A percentile compares a stretch with the other conserved stretches of the same genome.
Evolutionary conservation across 2,888 invertebrate genomes (phyloP).

Genomic region (Ormyrus rosae): DNA sequence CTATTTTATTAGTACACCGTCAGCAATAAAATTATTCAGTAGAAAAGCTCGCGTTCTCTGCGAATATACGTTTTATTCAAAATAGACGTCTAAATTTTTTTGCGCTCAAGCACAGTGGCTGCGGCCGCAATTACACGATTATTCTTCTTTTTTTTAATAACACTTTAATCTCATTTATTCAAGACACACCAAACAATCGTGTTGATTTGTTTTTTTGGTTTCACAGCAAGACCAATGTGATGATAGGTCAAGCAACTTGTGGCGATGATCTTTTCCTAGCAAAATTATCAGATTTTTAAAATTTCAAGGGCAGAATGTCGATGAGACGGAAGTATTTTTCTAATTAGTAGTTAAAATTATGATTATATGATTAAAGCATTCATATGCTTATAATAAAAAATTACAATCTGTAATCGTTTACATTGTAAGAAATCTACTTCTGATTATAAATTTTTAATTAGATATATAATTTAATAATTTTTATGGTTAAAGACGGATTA

Average conservation of each 20-base stretch:
- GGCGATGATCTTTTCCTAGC: slow-evolving; percentile 23
- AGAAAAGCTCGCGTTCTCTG: slow-evolving; percentile 56
- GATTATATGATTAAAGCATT: neutral
- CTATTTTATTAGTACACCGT: slow-evolving; percentile 4
- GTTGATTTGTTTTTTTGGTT: slow-evolving; percentile 2
- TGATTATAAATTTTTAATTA: slow-evolving; percentile 23
- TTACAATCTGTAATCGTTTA: slow-evolving; percentile 1
- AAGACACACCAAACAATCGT: slow-evolving; percentile 36
- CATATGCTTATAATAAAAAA: neutral
- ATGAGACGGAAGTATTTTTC: neutral
- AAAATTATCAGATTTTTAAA: slow-evolving; percentile 35
- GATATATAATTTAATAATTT: slow-evolving; percentile 1
- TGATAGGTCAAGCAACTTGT: slow-evolving; percentile 31
- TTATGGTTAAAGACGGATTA: slow-evolving; percentile 3
- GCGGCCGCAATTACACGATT: slow-evolving; percentile 23
- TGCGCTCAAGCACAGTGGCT: slow-evolving; percentile 5
- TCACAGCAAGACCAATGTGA: slow-evolving; percentile 40
- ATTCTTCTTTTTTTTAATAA: slow-evolving; percentile 13
- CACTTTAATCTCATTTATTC: slow-evolving; percentile 13
- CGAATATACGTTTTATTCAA: slow-evolving; percentile 54
- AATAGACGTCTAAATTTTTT: slow-evolving; percentile 52
- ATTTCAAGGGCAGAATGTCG: slow-evolving; percentile 29
- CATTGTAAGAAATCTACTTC: neutral
- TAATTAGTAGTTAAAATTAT: slow-evolving; percentile 21
- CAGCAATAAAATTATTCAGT: slow-evolving; percentile 54